Conservation (phyloP, 2,888 invertebrate genomes). For the Dasypolia templi region DNA sequence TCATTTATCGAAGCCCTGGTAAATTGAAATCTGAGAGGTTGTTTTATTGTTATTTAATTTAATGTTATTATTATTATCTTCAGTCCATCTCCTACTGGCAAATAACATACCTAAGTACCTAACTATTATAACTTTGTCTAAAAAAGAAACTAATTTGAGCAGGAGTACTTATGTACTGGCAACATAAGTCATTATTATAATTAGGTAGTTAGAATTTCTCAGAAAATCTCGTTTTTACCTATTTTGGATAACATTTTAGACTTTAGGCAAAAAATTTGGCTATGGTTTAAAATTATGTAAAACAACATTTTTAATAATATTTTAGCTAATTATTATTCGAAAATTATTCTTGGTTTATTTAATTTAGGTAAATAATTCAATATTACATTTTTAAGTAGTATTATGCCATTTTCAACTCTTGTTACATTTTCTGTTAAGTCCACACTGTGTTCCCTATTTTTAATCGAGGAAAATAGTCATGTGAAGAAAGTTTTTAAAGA, state of each 20-base stretch:
- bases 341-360: not conserved
- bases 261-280: too few species aligned
- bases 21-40: not conserved
- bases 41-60: not conserved
- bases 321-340: not conserved
- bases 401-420: not conserved
- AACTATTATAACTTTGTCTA: too few species aligned
- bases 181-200: not conserved
- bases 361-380: not conserved
- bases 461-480: not conserved
- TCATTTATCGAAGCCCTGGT: not conserved
- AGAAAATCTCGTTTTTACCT: not conserved
- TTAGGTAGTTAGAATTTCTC: not conserved
- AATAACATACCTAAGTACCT: not conserved
- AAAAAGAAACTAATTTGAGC: not conserved
- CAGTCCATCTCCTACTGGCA: not conserved
- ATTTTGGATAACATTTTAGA: too few species aligned
- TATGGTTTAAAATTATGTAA: not conserved
- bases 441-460: not conserved
- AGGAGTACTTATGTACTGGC: not conserved
- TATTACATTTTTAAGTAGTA: not conserved
- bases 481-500: too few species aligned
- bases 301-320: not conserved
- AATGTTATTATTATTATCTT: not conserved
- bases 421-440: not conserved